phyloP scores from a whole-genome alignment of 2,888 invertebrate species.

The Drosophila mercatorum region DNA sequence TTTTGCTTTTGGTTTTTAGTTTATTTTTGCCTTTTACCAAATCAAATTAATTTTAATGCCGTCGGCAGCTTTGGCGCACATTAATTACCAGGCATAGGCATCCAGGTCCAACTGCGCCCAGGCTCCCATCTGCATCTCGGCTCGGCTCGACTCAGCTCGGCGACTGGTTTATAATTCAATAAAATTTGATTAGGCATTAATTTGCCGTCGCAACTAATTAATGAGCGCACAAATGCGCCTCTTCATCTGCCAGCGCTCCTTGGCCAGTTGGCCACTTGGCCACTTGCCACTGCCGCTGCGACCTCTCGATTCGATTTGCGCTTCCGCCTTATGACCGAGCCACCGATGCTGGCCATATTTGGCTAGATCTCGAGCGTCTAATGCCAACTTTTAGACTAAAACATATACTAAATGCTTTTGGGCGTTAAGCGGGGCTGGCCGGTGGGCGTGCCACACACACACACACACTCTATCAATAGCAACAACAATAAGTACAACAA shows the following conservation, averaged over 20 bases:
- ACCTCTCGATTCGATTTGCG: conserved; percentile 37
- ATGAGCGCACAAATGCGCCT: conserved; percentile 60
- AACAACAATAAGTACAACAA: conserved; percentile 20
- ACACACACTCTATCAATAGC: conserved; percentile 7
- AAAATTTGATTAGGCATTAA: conserved; percentile 80
- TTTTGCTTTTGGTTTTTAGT: not conserved
- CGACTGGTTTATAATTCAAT: conserved; percentile 80
- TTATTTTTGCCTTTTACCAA: conserved; percentile 46
- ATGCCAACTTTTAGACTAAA: conserved; percentile 72
- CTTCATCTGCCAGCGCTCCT: conserved; percentile 1
- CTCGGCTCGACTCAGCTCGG: conserved; percentile 22
- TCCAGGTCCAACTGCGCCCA: conserved; percentile 1
- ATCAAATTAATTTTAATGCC: conserved; percentile 70
- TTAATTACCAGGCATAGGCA: conserved; percentile 52
- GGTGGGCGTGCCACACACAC: conserved; percentile 45
- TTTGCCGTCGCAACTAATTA: conserved; percentile 75
- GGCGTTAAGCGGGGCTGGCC: conserved; percentile 54
- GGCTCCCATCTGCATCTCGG: conserved; percentile 6
- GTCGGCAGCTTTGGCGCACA: conserved; percentile 64
- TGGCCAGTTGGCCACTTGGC: not conserved
- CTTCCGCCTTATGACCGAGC: conserved; percentile 39
- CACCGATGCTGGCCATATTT: conserved; percentile 40
- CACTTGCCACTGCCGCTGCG: conserved; percentile 5
- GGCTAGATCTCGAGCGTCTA: conserved; percentile 52
- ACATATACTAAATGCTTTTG: conserved; percentile 64